phyloP scores from a whole-genome alignment of 2,888 invertebrate genomes.

The Epinotia brunnichana region DNA sequence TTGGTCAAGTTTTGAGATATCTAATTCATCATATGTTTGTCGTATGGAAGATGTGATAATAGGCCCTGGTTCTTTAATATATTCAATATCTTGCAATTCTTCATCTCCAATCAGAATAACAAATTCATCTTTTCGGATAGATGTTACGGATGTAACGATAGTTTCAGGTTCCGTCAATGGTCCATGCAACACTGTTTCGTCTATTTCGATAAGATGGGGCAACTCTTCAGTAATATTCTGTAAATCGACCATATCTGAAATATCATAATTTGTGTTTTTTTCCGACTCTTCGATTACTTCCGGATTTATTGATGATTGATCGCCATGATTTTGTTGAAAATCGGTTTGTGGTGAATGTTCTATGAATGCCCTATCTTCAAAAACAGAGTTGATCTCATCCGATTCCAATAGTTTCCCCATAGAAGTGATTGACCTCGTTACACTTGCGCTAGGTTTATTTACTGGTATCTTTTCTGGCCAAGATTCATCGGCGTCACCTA shows the following conservation, averaged over 20 bases:
- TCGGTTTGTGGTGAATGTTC: neutral
- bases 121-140: neutral
- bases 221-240: neutral
- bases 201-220: neutral
- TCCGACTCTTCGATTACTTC: neutral
- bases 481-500: conserved; percentile 69
- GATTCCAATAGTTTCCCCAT: conserved; percentile 67
- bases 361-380: conserved; percentile 11
- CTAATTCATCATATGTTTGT: neutral
- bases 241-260: neutral
- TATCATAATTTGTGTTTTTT: neutral
- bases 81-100: neutral
- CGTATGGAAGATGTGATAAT: neutral
- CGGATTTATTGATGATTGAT: too few species aligned
- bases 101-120: conserved; percentile 9
- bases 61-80: neutral
- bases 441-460: conserved; percentile 62
- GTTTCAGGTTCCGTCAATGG: neutral
- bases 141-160: neutral
- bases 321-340: neutral
- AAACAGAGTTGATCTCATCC: conserved; percentile 55
- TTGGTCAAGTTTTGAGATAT: conserved; percentile 3
- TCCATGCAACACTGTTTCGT: neutral
- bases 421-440: conserved; percentile 68
- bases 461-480: conserved; percentile 64